Base-by-base conservation (phyloP, 1,140 invertebrate genomes). In the Drosophila insularis region DNA sequence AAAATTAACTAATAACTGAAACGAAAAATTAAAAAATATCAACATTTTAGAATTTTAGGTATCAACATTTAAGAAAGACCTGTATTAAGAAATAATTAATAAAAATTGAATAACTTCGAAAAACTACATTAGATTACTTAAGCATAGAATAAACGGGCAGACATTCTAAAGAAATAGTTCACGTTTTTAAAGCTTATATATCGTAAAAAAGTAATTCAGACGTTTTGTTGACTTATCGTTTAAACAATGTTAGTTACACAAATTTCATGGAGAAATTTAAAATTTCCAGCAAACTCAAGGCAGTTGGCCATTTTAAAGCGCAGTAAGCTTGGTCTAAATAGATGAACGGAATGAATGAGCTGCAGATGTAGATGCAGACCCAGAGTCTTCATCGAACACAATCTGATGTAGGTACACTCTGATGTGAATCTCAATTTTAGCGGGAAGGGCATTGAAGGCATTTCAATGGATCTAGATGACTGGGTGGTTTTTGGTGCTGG, bases 271-370 rank as follows among this genome's bases (percentile, higher is more conserved):
- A 6, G 17, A 50, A 7, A 32, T 14, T 17, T 19, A 17, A 46
- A 10, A 46, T 11, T 50, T 50, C 11, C 11, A 37, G 11, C 2
- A 35, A 10, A 1, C 10, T 35, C 32, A 4, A 35, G 8, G 32
- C 37, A 14, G n/a, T 6, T 37, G 65, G 72, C 73, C 69, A 63
- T 70, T 70, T 84, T 70, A 73, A 84, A 82, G 80, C 62, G 40
- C 71, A 50, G 21, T 55, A 75, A 78, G 63, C 31, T 56, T 14
- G 43, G 17, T 17, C 43, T 21, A 11, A 50, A 50, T 19, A 50
- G 43, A 50, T 50, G 43, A 21, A 50, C 17, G 43, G 43, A 46
- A 46, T 46, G 43, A 50, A 50, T 21, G 19, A 2, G 17, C 3
- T 50, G 6, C 32, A 35, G 17, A n/a, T 50, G 6, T 19, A 50